Evolutionary conservation across 92 coral and sea anemone genomes (phyloP), one percentile per base, ranked within the genome.

Genomic region (Bergia sp.): DNA sequence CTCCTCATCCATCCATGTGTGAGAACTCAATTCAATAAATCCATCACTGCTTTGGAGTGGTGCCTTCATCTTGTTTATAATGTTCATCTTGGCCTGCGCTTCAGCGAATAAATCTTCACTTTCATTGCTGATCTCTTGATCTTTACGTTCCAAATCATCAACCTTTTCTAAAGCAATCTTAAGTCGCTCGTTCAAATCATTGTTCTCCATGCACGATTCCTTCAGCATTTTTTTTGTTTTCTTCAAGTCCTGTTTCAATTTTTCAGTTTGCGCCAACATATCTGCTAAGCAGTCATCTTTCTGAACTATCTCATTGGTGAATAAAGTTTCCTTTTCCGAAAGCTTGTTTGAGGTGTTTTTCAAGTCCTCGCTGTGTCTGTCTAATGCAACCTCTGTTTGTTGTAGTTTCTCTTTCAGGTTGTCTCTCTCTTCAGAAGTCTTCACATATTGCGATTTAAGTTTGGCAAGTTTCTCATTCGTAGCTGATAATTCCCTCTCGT

Each of bases 11-110:
- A 92, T 65, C 38, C 94, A 92, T 10, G 91, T 78, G 8, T 90
- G 77, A 1, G 89, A 75, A 7, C 89, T 90, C 8, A 95, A 81
- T 77, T 95, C 95, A 13, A 90, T 94, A 18, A 94, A 93, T 37
- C 86, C 76, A 42, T 92, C 96, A 38, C 29, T 55, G 1, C 95
- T 94, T 41, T 91, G 88, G 86, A 92, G 86, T 5, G 96, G 85
- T 4, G 93, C 96, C 55, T 90, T 92, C 94, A 95, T 89, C 58
- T 92, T 95, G 71, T 86, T 90, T 9, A 95, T 92, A 69, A 95
- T 94, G 9, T 95, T 95, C 88, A 95, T 91, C 67, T 95, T 95
- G 11, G 98, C 98, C 64, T 93, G 98, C 0, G 96, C 96, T 78
- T 95, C 98, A 0, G 96, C 98, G 40, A 92, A 82, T 23, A 95